Evolutionary conservation across 2,888 invertebrate genomes (phyloP), one percentile per base, ranked within the genome.

Genomic region (Dermolepida albohirtum): DNA sequence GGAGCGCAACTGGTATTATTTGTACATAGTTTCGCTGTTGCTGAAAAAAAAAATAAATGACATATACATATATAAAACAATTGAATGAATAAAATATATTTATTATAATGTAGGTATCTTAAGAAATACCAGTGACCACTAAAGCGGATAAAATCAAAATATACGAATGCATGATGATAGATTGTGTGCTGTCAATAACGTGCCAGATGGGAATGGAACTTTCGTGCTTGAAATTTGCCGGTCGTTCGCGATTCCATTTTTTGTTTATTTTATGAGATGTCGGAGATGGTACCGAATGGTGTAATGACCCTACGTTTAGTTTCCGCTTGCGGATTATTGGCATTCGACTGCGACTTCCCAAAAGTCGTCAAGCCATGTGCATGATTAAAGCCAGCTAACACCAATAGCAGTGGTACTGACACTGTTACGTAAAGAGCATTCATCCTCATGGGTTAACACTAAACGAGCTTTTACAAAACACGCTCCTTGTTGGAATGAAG

Each of bases 351-450:
- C n/a, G 82, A 76, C 76, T 83, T 84, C 47, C 84, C 84, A 74
- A 83, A 83, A 29, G 83, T 83, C 16, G 83, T 82, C 55, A 83
- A 78, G 67, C 83, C 83, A 72, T 83, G 82, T 68, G 83, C 83
- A 74, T 83, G 82, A 72, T 82, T 83, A 76, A 82, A 82, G 70
- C 82, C 81, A 65, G 84, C 86, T 77, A 86, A 80, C 69, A 83
- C 82, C 77, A 87, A 83, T 82, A 83, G 86, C 74, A 86, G 82
- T 72, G 84, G 87, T 68, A 88, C 86, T 52, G 86, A 87, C 76
- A 87, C 80, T 74, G 80, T 82, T 78, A 83, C 81, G 77, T 82
- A 82, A 55, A 82, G 76, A 75, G 79, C 79, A 78, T 82, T 83
- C 81, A 82, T 82, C 74, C 77, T 80, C 59, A 67, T 67, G 41